Conservation (phyloP, 2,797 vertebrate species). For the Sus cebifrons region DNA sequence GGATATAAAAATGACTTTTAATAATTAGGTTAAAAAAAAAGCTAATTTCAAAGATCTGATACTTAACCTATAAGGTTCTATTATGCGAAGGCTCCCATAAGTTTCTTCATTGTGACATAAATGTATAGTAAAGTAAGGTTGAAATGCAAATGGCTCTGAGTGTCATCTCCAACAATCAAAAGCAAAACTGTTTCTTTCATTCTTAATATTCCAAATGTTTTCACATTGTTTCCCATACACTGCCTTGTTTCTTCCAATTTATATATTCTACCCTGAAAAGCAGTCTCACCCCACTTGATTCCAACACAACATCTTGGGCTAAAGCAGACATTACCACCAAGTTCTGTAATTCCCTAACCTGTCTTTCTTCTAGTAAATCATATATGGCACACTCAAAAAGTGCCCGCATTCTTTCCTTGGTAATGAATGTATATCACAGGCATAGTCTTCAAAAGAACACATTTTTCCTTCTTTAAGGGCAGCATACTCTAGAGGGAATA, state of each 20-base stretch:
- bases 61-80: neutral
- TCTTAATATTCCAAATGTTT: slow-evolving; percentile 58
- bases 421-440: neutral
- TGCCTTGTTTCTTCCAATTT: neutral
- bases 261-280: neutral
- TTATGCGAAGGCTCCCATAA: neutral
- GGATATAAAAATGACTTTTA: neutral
- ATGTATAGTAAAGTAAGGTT: neutral
- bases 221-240: neutral
- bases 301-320: neutral
- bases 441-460: neutral
- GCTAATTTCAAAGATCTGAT: neutral
- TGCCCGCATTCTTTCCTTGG: neutral
- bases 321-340: neutral
- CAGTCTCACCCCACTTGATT: slow-evolving; percentile 22
- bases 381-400: neutral
- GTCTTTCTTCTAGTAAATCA: slow-evolving; percentile 48
- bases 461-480: neutral
- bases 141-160: slow-evolving; percentile 18
- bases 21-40: neutral
- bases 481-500: neutral
- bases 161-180: neutral
- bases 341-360: neutral
- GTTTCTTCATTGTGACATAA: slow-evolving; percentile 13
- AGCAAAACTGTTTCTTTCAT: slow-evolving; percentile 17